Percentiles rank a stretch among this genome's conserved stretches.
Conservation (phyloP, 2,113 vertebrate species). For the Haplochromis vanheusdeni region DNA sequence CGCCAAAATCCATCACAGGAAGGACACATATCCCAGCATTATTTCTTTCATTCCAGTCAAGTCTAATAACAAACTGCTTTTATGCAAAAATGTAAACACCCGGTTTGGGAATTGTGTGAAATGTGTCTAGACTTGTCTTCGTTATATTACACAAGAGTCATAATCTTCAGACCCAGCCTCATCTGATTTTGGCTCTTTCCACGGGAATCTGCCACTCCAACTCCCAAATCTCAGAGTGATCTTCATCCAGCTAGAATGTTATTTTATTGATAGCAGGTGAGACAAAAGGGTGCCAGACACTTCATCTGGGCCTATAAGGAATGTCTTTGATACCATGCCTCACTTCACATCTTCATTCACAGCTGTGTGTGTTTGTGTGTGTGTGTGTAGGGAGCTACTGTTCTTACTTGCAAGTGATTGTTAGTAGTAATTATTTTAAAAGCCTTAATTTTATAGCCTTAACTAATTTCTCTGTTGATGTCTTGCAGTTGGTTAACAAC, state of each 20-base stretch:
- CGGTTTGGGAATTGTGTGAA: neutral
- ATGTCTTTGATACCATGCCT: constrained; percentile 36
- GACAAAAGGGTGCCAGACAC: neutral
- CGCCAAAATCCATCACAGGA: neutral
- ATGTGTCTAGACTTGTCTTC: neutral
- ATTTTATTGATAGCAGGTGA: constrained; percentile 11
- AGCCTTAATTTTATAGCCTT: constrained; percentile 49
- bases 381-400: neutral
- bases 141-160: neutral
- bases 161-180: neutral
- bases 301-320: constrained; percentile 17
- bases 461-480: constrained; percentile 5
- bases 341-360: constrained; percentile 17
- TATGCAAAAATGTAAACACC: neutral
- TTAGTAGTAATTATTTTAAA: constrained; percentile 6
- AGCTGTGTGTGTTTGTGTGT: neutral
- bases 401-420: neutral
- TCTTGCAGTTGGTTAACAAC: neutral
- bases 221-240: neutral
- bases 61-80: neutral
- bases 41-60: constrained; percentile 31
- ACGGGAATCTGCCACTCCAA: neutral
- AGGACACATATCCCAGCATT: neutral
- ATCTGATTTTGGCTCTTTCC: neutral
- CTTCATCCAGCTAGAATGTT: constrained; percentile 1